Evolutionary conservation across 2,113 vertebrate species (phyloP), one percentile per base, ranked within the genome.

Genomic region (Chloebia gouldiae): DNA sequence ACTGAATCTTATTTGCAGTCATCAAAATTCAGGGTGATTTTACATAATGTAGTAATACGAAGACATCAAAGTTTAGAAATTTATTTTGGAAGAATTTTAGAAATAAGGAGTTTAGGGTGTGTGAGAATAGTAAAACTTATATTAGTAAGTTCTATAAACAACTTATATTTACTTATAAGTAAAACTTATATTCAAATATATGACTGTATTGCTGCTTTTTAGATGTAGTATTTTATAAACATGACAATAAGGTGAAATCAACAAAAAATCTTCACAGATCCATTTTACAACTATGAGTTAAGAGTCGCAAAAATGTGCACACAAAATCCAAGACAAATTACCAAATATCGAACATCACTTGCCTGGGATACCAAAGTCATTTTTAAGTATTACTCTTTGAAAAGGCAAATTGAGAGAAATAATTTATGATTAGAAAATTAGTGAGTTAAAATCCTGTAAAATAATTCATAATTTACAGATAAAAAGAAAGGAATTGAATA

Each of bases 181-280:
- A n/a, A n/a, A 39, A 40, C 13, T 40, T 12, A 9, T 4, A 4
- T 45, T 68, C 65, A 45, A 80, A 49, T 76, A n/a, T 64, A 9
- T 42, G 13, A 16, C 4, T 56, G 4, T 72, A 30, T 9, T 0
- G 1, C 4, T 25, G 0, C 3, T 56, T 86, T 93, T 65, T 78
- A 86, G 30, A 14, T 53, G 5, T 35, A 64, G 13, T 49, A 22
- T 66, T 80, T 70, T 45, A 27, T 49, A 57, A 82, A 61, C 1
- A 13, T 39, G 42, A 6, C 6, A 42, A 11, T n/a, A 49, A 44
- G 3, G 3, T 39, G 15, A 71, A 75, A 8, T 79, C 33, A 59
- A 44, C 3, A 22, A 37, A 57, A 73, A 66, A 11, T 20, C 7
- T 64, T n/a, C 6, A 64, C 14, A 63, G 6, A 7, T 75, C 8